Percentiles rank a stretch among this genome's conserved stretches.
Conservation (phyloP, 2,113 vertebrate genomes). For the Odobenus rosmarus region DNA sequence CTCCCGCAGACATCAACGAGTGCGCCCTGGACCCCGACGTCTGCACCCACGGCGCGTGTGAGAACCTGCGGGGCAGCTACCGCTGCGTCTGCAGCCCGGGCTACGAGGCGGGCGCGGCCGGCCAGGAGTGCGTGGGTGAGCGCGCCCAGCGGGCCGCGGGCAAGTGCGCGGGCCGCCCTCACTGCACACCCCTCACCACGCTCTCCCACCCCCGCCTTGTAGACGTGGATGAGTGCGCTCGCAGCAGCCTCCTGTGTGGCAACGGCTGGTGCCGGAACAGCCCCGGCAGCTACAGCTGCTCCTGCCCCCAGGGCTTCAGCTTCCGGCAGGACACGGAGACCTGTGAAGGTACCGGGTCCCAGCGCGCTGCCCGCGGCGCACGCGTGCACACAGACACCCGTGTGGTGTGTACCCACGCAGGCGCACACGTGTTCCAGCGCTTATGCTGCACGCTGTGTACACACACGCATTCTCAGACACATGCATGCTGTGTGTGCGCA, state of each 20-base stretch:
- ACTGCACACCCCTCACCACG: background rate
- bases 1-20: conserved; percentile 92
- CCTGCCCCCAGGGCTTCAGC: conserved; percentile 93
- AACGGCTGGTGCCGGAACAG: conserved; percentile 94
- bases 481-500: too few relatives aligned
- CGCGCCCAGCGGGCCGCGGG: rapidly evolving
- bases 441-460: rapidly evolving
- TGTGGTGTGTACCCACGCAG: background rate
- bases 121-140: conserved; percentile 94
- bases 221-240: conserved; percentile 96
- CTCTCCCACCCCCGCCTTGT: background rate
- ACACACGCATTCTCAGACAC: too few relatives aligned
- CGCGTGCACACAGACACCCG: background rate
- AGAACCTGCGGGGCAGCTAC: conserved; percentile 95
- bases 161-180: rapidly evolving
- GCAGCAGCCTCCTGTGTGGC: conserved; percentile 93
- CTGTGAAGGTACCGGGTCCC: conserved; percentile 90
- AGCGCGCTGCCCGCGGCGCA: background rate
- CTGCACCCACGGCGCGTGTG: conserved; percentile 94
- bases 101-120: conserved; percentile 91
- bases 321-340: conserved; percentile 93
- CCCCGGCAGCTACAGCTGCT: conserved; percentile 94
- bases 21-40: conserved; percentile 94
- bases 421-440: background rate
- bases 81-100: conserved; percentile 94